These are phyloP conservation scores for Diabrotica undecimpunctata DNA, from an alignment of 1,140 invertebrate genomes.

Conservation along the genomic window DNA sequence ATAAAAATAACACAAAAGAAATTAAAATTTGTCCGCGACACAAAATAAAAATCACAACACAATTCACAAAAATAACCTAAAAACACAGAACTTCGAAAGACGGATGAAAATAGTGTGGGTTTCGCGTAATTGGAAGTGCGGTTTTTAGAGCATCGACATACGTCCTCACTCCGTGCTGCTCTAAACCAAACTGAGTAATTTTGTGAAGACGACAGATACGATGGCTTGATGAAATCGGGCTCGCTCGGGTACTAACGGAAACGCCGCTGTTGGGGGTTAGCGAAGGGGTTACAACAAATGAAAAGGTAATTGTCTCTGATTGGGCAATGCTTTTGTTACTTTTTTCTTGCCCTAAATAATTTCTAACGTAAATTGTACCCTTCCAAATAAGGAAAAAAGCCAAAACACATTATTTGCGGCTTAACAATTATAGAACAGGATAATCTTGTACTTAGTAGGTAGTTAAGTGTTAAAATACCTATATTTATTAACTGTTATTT, in stretches of 20 bases:
- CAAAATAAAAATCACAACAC: slow-evolving; percentile 22
- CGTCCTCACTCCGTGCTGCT: neutral
- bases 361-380: too few species aligned
- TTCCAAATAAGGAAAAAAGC: too few species aligned
- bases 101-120: neutral
- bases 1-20: slow-evolving; percentile 12
- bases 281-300: slow-evolving; percentile 25
- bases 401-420: too few species aligned
- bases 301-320: neutral
- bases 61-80: slow-evolving; percentile 15
- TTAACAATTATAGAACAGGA: too few species aligned
- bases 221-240: slow-evolving; percentile 10
- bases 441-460: too few species aligned
- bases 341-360: too few species aligned
- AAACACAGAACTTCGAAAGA: slow-evolving; percentile 13
- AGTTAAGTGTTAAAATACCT: too few species aligned
- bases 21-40: slow-evolving; percentile 8
- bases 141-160: neutral
- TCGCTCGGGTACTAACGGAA: slow-evolving; percentile 23
- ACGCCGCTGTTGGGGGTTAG: slow-evolving; percentile 26
- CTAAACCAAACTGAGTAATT: slow-evolving; percentile 20
- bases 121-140: slow-evolving; percentile 1
- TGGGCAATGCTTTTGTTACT: neutral
- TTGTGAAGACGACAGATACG: slow-evolving; percentile 12
- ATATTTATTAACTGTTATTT: too few species aligned